Evolutionary conservation across 2,113 vertebrate genomes (phyloP).

Genomic region (Scartelaos histophorus): DNA sequence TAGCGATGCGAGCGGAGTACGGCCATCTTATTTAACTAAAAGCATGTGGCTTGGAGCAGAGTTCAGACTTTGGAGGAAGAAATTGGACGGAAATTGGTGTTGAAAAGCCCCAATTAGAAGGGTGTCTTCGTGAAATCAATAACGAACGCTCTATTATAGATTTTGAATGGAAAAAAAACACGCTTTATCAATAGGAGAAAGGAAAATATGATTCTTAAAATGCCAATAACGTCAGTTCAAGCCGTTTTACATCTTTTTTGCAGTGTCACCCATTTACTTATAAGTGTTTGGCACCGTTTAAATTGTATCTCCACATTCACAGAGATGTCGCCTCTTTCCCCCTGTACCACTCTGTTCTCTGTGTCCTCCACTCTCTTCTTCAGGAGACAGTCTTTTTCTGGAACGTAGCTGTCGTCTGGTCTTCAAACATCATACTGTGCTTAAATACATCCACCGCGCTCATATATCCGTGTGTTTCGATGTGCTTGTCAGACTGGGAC

Average conservation of each 20-base stretch:
- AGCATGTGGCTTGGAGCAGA: too few relatives aligned
- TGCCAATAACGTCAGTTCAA: neutral
- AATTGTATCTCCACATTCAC: constrained; percentile 59
- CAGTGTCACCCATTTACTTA: neutral
- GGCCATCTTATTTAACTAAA: too few relatives aligned
- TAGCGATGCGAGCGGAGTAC: too few relatives aligned
- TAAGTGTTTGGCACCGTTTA: neutral
- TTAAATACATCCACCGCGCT: constrained; percentile 55
- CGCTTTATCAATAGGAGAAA: too few relatives aligned
- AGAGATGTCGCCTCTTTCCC: constrained; percentile 29
- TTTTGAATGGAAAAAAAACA: too few relatives aligned
- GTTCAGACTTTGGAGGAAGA: too few relatives aligned
- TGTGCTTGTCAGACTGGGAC: constrained; percentile 8
- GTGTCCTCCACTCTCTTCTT: constrained; percentile 4
- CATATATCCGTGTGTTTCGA: constrained; percentile 8
- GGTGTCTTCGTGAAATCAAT: too few relatives aligned
- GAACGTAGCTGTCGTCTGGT: constrained; percentile 44
- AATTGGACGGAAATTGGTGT: too few relatives aligned
- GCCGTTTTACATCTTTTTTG: neutral
- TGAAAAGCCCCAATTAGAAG: too few relatives aligned
- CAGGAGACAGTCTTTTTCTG: constrained; percentile 41
- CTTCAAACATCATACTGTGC: constrained; percentile 78
- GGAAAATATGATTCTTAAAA: too few relatives aligned
- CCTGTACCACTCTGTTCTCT: neutral
- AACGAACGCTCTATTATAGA: too few relatives aligned